phyloP scores from a whole-genome alignment of 2,113 vertebrate species.

The Nyctereutes procyonoides region DNA sequence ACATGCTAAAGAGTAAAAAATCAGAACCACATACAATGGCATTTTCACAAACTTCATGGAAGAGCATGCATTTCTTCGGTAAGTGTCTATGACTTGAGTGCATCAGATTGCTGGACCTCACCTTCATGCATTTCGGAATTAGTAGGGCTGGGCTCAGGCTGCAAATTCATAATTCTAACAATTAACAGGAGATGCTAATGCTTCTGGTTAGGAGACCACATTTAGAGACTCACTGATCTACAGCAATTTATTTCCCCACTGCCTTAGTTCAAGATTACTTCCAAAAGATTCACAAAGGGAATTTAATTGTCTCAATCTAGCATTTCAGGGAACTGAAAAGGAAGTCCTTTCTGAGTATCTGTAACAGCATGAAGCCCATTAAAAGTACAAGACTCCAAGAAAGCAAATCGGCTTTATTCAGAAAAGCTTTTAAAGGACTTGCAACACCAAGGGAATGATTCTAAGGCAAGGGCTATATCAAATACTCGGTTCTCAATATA shows the following conservation, averaged over 20 bases:
- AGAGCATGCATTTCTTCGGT: neutral
- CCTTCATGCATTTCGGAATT: neutral
- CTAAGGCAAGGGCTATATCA: neutral
- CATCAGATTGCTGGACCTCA: neutral
- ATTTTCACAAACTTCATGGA: neutral
- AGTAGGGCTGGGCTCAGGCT: neutral
- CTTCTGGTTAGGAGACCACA: neutral
- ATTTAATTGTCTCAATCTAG: constrained; percentile 71
- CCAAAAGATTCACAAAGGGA: constrained; percentile 57
- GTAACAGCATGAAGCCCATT: constrained; percentile 67
- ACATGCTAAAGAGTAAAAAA: neutral
- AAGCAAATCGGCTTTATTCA: constrained; percentile 46
- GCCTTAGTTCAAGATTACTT: constrained; percentile 32
- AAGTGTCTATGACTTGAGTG: neutral
- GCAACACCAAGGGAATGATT: neutral
- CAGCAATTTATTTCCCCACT: constrained; percentile 42
- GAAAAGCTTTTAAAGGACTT: constrained; percentile 61
- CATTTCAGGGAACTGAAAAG: constrained; percentile 56
- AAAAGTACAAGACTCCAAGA: constrained; percentile 64
- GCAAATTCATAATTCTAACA: neutral
- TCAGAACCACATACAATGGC: neutral
- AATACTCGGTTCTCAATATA: neutral
- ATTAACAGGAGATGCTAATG: neutral
- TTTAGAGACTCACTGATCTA: constrained; percentile 6
- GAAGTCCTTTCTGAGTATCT: constrained; percentile 56